Evolutionary conservation across 2,888 invertebrate species (phyloP), one percentile per base, ranked within the genome.

Genomic region (Drosophila nigricruria): DNA sequence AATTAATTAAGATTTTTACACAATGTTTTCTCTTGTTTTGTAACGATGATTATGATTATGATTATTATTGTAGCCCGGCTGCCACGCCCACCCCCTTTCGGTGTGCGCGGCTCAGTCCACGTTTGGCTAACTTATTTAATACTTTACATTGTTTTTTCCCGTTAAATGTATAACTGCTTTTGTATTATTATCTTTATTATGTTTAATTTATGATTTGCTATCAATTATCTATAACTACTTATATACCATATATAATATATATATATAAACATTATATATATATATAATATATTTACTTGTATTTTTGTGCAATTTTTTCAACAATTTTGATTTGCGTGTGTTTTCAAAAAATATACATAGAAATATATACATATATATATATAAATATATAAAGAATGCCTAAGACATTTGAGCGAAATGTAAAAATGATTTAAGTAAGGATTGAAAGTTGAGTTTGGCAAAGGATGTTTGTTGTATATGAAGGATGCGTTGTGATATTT

Each of bases 401-500:
- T 74, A 53, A 66, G 66, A 75, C 62, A 77, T 81, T 60, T 73
- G 60, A 34, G 58, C 66, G 66, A 73, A 74, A 67, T 79, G 77
- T 74, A 75, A 82, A 76, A 63, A 56, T 30, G 74, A 62, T 62
- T 73, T 73, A 73, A 71, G 73, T 50, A 50, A 70, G 67, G 68
- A 56, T 68, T 70, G 67, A 77, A 77, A 70, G 70, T 76, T 72
- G 58, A 77, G 73, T 74, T 70, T 64, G 43, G 45, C 14, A 62
- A 38, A 36, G 67, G 56, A 70, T 58, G 73, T 59, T 68, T 65
- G 76, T 69, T 70, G 75, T 75, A 85, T 81, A 80, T 82, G 81
- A 85, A 88, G 91, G 91, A 91, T 90, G 92, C 91, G 93, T 93
- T 92, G 93, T 92, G 93, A 92, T 92, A 93, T 92, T 92, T 92